phyloP scores from a whole-genome alignment of 2,113 vertebrate genomes.

The Ivindomyrus marchei region DNA sequence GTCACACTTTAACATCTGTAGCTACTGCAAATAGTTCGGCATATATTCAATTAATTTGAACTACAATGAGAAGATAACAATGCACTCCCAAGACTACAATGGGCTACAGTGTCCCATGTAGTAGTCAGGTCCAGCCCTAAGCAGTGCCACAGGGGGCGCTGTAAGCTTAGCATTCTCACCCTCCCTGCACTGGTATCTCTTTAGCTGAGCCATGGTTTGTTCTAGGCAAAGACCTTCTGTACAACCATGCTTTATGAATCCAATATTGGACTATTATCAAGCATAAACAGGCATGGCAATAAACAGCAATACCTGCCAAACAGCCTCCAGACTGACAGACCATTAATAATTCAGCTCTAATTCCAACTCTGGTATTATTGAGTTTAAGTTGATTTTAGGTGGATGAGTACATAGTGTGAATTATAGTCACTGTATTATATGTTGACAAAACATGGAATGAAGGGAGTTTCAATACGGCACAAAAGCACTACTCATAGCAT shows the following conservation, averaged over 20 bases:
- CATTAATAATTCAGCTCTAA: constrained; percentile 7
- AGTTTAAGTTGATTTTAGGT: neutral
- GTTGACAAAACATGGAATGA: neutral
- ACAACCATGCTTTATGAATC: neutral
- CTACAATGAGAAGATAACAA: neutral
- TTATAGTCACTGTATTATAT: neutral
- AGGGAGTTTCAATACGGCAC: neutral
- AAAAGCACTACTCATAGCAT: neutral
- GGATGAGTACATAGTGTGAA: neutral
- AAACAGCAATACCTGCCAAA: constrained; percentile 33
- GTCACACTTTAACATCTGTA: neutral
- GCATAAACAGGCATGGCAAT: neutral
- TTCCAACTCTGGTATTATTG: neutral
- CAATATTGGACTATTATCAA: neutral
- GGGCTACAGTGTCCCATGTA: neutral
- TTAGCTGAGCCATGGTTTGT: neutral
- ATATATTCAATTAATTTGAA: neutral
- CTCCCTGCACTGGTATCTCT: neutral
- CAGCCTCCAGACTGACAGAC: neutral
- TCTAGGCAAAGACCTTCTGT: neutral
- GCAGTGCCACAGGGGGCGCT: neutral
- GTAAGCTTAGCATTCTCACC: neutral
- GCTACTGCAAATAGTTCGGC: neutral
- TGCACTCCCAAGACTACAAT: neutral
- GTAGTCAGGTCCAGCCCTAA: neutral